Evolutionary conservation across 2,888 invertebrate species (phyloP), one percentile per base, ranked within the genome.

Genomic region (Epirrhoe tristata): DNA sequence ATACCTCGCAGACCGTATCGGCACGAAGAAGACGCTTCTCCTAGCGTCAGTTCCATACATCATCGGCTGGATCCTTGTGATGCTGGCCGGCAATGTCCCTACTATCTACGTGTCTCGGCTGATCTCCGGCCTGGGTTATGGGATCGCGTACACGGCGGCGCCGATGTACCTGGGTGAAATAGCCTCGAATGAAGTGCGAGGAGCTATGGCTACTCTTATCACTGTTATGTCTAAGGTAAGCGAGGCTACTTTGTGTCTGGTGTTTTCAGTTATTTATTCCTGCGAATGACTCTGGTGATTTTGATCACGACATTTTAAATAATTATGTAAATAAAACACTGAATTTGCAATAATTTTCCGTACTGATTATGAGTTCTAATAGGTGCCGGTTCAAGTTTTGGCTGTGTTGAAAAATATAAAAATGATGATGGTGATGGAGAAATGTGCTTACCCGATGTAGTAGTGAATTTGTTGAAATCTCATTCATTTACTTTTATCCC

Each of bases 161-260:
- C 95, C 95, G 0, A 95, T 95, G 94, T 95, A 95, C 80, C 87
- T 95, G 55, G 95, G 95, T 8, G 95, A 95, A 79, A 95, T 95
- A 51, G 94, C 95, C 4, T 95, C 95, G 17, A 93, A 95, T 77
- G 91, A 94, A 70, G 93, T 95, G 52, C 86, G 95, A 0, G 95
- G 95, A 0, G 89, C 95, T 34, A 93, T 96, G 81, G 95, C 95
- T 0, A 94, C 95, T 0, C 93, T 94, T 14, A 94, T 94, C 72
- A 94, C 95, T 17, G 93, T 95, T 7, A 93, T 93, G 86, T 93
- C 92, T 10, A 94, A 95, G 84, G 94, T 94, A 76, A 43, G 39
- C 12, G 12, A 4, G 10, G 4, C 12, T 43, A 12, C 39, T 43
- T 12, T 43, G 39, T 43, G 12, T 43, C 39, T 43, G 36, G 6